Evolutionary conservation across 1,140 invertebrate genomes (phyloP).

Genomic region (Armadillidium nasatum): DNA sequence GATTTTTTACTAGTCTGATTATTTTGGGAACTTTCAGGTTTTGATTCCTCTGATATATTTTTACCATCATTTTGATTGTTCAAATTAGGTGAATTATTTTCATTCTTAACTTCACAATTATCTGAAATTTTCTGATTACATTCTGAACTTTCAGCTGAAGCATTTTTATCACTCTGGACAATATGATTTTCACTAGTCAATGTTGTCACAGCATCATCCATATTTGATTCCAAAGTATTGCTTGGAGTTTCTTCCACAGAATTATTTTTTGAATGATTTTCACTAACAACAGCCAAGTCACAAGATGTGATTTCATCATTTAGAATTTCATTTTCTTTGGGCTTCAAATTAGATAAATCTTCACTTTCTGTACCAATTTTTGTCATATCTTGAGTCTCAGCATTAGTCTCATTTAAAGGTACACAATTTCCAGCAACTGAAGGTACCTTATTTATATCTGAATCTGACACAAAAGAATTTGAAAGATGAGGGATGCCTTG

Average conservation of each 20-base stretch:
- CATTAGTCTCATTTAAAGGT: too few species aligned
- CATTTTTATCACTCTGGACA: neutral
- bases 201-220: too few species aligned
- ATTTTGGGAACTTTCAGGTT: neutral
- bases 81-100: neutral
- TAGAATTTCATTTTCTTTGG: neutral
- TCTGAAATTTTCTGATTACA: too few species aligned
- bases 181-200: neutral
- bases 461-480: neutral
- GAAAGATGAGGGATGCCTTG: constrained; percentile 2
- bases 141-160: neutral
- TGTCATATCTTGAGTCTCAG: neutral
- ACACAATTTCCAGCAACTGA: neutral
- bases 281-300: too few species aligned
- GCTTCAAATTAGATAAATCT: neutral
- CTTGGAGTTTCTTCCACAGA: too few species aligned
- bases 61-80: neutral
- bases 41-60: neutral
- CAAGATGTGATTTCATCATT: neutral
- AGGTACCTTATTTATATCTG: neutral
- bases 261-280: too few species aligned
- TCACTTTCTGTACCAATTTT: neutral
- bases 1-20: neutral
- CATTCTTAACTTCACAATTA: neutral
- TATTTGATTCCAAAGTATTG: too few species aligned